Conservation (phyloP, 2,797 vertebrate genomes). For the Iguana delicatissima region DNA sequence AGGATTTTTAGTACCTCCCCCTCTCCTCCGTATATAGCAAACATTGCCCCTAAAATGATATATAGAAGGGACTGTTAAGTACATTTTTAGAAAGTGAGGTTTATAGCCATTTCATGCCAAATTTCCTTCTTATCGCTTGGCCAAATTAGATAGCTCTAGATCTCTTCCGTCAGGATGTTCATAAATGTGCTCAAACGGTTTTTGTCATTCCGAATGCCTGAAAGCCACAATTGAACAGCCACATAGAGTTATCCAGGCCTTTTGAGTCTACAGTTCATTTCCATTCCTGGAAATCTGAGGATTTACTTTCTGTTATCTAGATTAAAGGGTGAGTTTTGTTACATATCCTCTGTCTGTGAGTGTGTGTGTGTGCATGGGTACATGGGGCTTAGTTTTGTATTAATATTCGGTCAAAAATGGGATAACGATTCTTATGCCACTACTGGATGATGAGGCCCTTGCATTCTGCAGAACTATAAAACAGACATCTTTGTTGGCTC, state of each 20-base stretch:
- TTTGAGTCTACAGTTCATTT: constrained; percentile 12
- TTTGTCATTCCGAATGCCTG: background rate
- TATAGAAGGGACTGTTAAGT: constrained; percentile 79
- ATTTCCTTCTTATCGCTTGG: constrained; percentile 10
- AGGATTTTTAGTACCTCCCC: constrained; percentile 84
- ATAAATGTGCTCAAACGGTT: accelerated
- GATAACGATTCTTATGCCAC: constrained; percentile 39
- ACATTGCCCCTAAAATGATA: constrained; percentile 81
- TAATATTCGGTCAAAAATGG: constrained; percentile 34
- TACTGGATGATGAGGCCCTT: constrained; percentile 34
- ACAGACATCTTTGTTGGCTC: constrained; percentile 64
- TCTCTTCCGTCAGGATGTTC: background rate
- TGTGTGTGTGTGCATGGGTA: background rate
- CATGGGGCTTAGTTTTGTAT: constrained; percentile 44
- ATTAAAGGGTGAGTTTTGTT: constrained; percentile 26
- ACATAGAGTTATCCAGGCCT: background rate
- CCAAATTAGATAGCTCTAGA: constrained; percentile 58
- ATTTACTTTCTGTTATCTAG: constrained; percentile 19
- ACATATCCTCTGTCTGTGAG: background rate
- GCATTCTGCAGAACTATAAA: constrained; percentile 56
- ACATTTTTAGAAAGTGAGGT: constrained; percentile 44
- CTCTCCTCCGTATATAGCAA: constrained; percentile 80
- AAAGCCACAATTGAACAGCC: constrained; percentile 10
- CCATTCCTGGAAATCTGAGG: constrained; percentile 14
- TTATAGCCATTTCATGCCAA: constrained; percentile 20